Percentiles rank a stretch among this genome's conserved stretches.
Evolutionary conservation across 35 echinoderm and acorn worm genomes (phyloP).

Genomic region (Apostichopus parvimensis): DNA sequence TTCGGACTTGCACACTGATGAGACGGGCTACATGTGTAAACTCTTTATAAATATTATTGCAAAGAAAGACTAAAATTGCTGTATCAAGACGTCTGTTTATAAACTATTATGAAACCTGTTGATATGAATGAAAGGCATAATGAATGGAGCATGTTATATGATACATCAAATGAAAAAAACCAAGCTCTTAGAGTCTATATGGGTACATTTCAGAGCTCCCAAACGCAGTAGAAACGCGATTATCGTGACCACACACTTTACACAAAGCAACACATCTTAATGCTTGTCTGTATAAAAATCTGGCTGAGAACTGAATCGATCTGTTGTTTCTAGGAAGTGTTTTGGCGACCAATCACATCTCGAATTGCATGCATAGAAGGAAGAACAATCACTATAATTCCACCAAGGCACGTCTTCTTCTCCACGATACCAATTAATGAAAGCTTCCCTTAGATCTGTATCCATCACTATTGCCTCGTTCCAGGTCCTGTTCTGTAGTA

Average conservation of each 20-base stretch:
- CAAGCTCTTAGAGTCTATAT: not conserved
- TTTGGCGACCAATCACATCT: constrained; percentile 41
- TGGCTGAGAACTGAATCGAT: constrained; percentile 1
- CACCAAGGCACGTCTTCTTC: not conserved
- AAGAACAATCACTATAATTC: constrained; percentile 3
- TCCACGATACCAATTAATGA: constrained; percentile 5
- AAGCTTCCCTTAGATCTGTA: not conserved
- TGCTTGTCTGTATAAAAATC: constrained; percentile 32
- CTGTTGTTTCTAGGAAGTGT: constrained; percentile 33
- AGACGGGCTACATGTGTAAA: not conserved
- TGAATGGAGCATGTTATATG: not conserved
- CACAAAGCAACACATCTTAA: not conserved
- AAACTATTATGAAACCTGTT: not conserved
- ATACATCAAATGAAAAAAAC: not conserved
- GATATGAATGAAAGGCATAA: not conserved
- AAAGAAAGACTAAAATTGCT: not conserved
- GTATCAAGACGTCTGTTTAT: not conserved
- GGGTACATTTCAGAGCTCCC: too few species aligned
- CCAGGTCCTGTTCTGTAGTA: constrained; percentile 25
- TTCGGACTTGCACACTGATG: not conserved
- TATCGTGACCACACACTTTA: too few species aligned
- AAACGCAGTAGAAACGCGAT: too few species aligned
- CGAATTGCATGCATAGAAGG: constrained; percentile 24
- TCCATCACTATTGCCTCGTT: not conserved
- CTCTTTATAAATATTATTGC: constrained; percentile 5